Evolutionary conservation across 2,888 invertebrate genomes (phyloP).

Genomic region (Mellilla xanthometata): DNA sequence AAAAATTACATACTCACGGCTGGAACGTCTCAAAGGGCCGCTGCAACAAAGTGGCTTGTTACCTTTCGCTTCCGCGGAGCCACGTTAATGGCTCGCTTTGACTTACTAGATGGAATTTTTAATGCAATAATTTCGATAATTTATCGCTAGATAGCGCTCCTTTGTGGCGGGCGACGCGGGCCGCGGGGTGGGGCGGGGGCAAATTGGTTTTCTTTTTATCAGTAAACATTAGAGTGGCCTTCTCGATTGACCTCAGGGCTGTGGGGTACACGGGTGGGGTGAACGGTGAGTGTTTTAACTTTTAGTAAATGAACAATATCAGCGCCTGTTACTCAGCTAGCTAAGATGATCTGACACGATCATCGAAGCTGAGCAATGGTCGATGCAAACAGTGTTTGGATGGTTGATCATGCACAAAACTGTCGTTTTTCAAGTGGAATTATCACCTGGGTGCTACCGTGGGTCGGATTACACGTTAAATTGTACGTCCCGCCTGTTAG

Average conservation of each 20-base stretch:
- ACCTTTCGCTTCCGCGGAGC: constrained; percentile 45
- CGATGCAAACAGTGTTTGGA: no score
- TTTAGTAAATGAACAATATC: no score
- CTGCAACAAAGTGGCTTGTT: constrained; percentile 41
- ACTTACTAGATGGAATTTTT: constrained; percentile 88
- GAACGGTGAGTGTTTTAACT: constrained; percentile 6
- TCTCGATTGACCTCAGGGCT: constrained; percentile 63
- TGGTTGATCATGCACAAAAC: no score
- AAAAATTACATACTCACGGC: constrained; percentile 47
- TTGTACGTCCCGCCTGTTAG: no score
- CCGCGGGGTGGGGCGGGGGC: constrained; percentile 41
- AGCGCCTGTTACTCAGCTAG: no score
- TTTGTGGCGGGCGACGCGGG: constrained; percentile 59
- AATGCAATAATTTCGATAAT: constrained; percentile 88
- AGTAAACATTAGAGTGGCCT: constrained; percentile 65
- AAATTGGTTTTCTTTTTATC: constrained; percentile 78
- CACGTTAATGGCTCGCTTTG: constrained; percentile 83
- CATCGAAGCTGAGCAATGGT: no score
- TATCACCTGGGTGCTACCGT: no score
- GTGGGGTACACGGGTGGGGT: constrained; percentile 38
- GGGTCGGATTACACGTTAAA: no score
- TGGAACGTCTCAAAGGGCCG: constrained; percentile 42
- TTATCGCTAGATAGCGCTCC: constrained; percentile 80
- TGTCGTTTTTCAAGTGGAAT: no score
- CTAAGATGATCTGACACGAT: no score